Evolutionary conservation across 2,113 vertebrate species (phyloP), one percentile per base, ranked within the genome.

Genomic region (Pogonocichla stellata): DNA sequence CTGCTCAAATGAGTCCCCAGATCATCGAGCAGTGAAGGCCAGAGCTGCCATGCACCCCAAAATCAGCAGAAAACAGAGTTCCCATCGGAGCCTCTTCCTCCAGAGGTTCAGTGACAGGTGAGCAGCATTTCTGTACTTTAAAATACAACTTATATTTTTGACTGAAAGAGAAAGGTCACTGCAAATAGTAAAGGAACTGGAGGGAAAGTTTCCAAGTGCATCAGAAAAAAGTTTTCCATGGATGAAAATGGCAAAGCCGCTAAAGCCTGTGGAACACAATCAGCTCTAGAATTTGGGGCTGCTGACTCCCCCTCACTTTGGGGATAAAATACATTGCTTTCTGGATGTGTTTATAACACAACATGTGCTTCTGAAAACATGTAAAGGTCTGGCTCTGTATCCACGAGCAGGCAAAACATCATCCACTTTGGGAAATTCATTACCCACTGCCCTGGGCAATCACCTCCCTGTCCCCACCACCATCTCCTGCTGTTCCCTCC

Each of bases 281-380:
- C 60, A 18, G 9, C 40, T 92, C 36, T 57, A 61, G 65, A 78
- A 50, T 60, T 51, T 16, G 16, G 33, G 12, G 29, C 33, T 80
- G 47, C 25, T 72, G 19, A 19, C 1, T 42, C 14, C 15, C 40
- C 33, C 12, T 75, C 34, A 31, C 18, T 29, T 29, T 33, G 18
- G 12, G 29, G 29, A 51, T 20, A 56, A 51, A 69, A 36, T 4
- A 1, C 0, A 0, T 50, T 65, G n/a, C 17, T 80, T 66, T 70
- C 50, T 33, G 14, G 9, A 4, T 50, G 4, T 11, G 22, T 48
- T 82, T 61, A 10, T 33, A 69, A 48, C 7, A 33, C 9, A 31
- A 24, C 12, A 42, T 0, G 0, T 18, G 28, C 42, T 66, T 65
- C 45, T 69, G 38, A 69, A 61, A 82, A 54, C 0, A 1, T 14